Base-by-base conservation (phyloP, 2,113 vertebrate genomes). In the Microcebus murinus region DNA sequence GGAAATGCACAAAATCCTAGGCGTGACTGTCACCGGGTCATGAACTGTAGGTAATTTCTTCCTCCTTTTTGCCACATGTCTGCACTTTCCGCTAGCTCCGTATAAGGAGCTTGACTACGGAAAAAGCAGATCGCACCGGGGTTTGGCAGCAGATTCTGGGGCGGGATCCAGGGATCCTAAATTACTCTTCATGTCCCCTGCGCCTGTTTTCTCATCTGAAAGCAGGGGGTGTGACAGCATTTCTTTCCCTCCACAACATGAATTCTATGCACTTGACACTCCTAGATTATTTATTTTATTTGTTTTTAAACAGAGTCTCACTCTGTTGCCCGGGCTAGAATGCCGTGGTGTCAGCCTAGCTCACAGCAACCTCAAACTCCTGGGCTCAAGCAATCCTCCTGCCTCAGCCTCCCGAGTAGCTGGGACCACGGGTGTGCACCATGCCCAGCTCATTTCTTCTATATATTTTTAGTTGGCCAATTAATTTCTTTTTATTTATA, bases 111-210 rank as follows among this genome's bases (percentile, higher is more conserved):
- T 50, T 3, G 21, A 4, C 23, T 4, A 14, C 29, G 9, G 3
- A 0, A 6, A 74, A 12, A 15, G n/a, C 23, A 6, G 50, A 25
- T 48, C 8, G 0, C 11, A 1, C 6, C 0, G 17, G 3, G 61
- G n/a, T 4, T 10, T 21, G 21, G 73, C 1, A 27, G 48, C 55
- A 55, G 36, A 9, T 9, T 7, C 83, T 2, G 18, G 34, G 21
- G 71, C 14, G 1, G n/a, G 45, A 48, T 6, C 4, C 25, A 0
- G 23, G 70, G n/a, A 4, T 23, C 18, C 42, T 9, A 29, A 31
- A 17, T 29, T 4, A 17, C 31, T n/a, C 39, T n/a, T 23, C 52
- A 1, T 50, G 20, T 21, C 52, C 48, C 61, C 50, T 17, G 8
- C 11, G 7, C 57, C 83, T 59, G 7, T n/a, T 21, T 10, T 45